Evolutionary conservation across 1,140 invertebrate species (phyloP).

Genomic region (Pogonomyrmex barbatus): DNA sequence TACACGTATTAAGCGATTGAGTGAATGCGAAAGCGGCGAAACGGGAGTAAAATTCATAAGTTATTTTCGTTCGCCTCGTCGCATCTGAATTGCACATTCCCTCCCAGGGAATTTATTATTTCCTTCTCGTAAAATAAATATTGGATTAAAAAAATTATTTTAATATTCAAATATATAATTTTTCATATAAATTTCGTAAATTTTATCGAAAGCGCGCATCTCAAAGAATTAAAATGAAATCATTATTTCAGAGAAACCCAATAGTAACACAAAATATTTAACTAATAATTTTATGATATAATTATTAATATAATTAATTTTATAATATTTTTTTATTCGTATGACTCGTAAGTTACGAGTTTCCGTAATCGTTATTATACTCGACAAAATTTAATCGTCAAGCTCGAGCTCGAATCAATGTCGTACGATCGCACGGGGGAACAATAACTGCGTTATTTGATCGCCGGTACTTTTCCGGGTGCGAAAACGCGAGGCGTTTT

Average conservation of each 20-base stretch:
- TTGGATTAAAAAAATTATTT: not conserved
- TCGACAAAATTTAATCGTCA: not conserved
- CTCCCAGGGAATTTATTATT: not conserved
- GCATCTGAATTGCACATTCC: not conserved
- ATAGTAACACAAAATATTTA: not conserved
- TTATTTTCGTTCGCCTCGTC: slow-evolving; percentile 34
- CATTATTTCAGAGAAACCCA: not conserved
- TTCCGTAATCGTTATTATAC: not conserved
- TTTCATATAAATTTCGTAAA: not conserved
- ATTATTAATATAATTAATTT: not conserved
- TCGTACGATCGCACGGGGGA: not conserved
- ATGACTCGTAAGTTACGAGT: not conserved
- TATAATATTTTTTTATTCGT: not conserved
- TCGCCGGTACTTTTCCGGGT: slow-evolving; percentile 37
- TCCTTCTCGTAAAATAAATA: not conserved
- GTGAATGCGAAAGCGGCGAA: slow-evolving; percentile 55
- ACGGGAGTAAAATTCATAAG: slow-evolving; percentile 44
- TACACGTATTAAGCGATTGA: slow-evolving; percentile 72
- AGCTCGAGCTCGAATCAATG: not conserved
- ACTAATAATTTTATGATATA: not conserved
- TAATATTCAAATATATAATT: not conserved
- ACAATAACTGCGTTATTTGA: slow-evolving; percentile 38
- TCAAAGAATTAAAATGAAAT: not conserved
- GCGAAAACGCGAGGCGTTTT: slow-evolving; percentile 43
- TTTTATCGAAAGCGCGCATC: not conserved